Base-by-base conservation (phyloP, 2,797 vertebrate genomes). In the Schizopygopsis pylzovi region DNA sequence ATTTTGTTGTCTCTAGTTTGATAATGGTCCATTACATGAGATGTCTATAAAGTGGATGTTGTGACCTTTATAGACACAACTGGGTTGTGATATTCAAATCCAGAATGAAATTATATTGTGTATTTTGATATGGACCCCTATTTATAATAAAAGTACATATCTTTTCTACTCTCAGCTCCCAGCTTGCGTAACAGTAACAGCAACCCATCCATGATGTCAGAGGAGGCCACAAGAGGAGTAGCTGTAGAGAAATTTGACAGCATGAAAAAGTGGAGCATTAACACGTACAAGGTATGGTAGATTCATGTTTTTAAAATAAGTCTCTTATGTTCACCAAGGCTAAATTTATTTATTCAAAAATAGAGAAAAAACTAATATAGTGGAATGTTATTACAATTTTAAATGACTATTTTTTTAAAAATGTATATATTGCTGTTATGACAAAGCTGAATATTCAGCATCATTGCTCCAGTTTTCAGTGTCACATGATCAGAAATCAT, bases 201-300 rank as follows among this genome's bases (percentile, higher is more conserved):
- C 85, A 92, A 92, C 88, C 92, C 96, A 0, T 49, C 91, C 0
- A 82, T 92, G 5, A 90, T 91, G 0, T 94, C 94, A 0, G 98
- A 99, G 84, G 98, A 99, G 83, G 93, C 96, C 1, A 94, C 96
- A 16, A 95, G 97, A 1, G 98, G 98, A 15, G 95, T 99, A 3
- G 98, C 98, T 0, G 98, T 97, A 87, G 98, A 99, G 94, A 99
- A 99, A 92, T 93, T 99, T 49, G 98, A 99, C 93, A 97, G 96
- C 1, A 95, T 99, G 83, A 98, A 98, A 94, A 99, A 98, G 87
- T 99, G 98, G 98, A 96, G 98, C 83, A 98, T 99, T 91, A 99
- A 99, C 94, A 99, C 98, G 0, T 99, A 99, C 89, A 99, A 99
- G 97, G 98, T 99, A 92, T 45, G 0, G 37, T 25, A 61, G 13